phyloP scores from a whole-genome alignment of 2,888 invertebrate genomes.

The Napeogenes sylphis region DNA sequence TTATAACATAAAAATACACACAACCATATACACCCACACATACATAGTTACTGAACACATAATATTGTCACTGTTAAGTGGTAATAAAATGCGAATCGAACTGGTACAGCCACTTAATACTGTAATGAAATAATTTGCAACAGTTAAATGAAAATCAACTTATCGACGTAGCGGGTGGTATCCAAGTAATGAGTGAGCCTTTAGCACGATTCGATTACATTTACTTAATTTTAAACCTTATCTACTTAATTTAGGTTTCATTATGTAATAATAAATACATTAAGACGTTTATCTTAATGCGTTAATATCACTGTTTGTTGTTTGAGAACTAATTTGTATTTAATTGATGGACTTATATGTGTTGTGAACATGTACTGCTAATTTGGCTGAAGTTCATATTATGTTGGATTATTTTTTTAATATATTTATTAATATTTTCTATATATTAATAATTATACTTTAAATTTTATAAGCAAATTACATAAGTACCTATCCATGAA shows the following conservation, averaged over 20 bases:
- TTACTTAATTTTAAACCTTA: constrained; percentile 42
- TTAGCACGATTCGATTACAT: constrained; percentile 37
- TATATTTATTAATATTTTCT: neutral
- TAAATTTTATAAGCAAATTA: neutral
- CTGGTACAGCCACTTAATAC: constrained; percentile 35
- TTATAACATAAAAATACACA: neutral
- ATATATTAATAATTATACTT: neutral
- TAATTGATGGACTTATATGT: constrained; percentile 45
- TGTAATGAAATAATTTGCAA: constrained; percentile 55
- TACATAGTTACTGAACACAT: constrained; percentile 27
- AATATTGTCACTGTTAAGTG: constrained; percentile 32
- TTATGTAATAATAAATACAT: constrained; percentile 35
- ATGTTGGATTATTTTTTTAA: neutral
- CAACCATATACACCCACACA: neutral
- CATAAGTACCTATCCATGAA: no score
- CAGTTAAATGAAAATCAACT: constrained; percentile 60
- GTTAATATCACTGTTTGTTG: constrained; percentile 47
- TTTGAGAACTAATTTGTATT: constrained; percentile 51
- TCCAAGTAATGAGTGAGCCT: constrained; percentile 50
- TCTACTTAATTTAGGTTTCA: constrained; percentile 26
- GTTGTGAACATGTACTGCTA: neutral
- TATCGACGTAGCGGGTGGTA: constrained; percentile 68
- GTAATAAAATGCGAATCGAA: constrained; percentile 43
- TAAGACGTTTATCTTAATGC: constrained; percentile 44
- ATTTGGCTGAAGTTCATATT: neutral